Percentiles rank a stretch among this genome's conserved stretches.
Conservation (phyloP, 2,888 invertebrate species). For the Bursaphelenchus okinawaensis region DNA sequence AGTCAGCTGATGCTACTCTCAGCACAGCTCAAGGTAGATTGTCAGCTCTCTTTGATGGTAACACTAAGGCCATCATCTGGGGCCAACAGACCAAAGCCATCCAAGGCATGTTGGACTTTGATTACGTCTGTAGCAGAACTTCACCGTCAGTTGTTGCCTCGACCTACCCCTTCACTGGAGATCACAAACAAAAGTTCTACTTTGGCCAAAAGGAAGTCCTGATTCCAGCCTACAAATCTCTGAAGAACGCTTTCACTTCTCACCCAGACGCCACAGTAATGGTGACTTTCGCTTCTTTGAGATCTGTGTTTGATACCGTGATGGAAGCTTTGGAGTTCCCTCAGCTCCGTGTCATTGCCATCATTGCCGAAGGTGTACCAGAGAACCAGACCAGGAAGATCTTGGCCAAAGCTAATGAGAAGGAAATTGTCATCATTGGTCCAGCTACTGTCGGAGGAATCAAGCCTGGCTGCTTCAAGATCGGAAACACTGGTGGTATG, state of each 20-base stretch:
- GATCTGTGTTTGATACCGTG: slow-evolving; percentile 94
- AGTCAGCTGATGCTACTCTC: slow-evolving; percentile 3
- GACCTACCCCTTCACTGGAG: slow-evolving; percentile 89
- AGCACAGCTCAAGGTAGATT: slow-evolving; percentile 14
- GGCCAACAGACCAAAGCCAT: slow-evolving; percentile 75
- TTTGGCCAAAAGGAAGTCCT: slow-evolving; percentile 84
- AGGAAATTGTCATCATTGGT: slow-evolving; percentile 80
- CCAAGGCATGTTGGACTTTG: slow-evolving; percentile 83
- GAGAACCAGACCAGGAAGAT: slow-evolving; percentile 95
- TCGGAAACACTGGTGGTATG: slow-evolving; percentile 95
- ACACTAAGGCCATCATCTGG: slow-evolving; percentile 78
- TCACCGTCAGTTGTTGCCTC: slow-evolving; percentile 85
- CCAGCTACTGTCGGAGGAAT: slow-evolving; percentile 75
- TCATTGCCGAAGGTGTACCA: slow-evolving; percentile 98
- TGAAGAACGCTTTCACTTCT: slow-evolving; percentile 90
- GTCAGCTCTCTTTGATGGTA: slow-evolving; percentile 43
- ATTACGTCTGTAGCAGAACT: slow-evolving; percentile 80
- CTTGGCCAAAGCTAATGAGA: slow-evolving; percentile 64
- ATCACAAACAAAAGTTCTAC: slow-evolving; percentile 98
- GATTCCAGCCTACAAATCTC: slow-evolving; percentile 80
- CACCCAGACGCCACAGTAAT: slow-evolving; percentile 90
- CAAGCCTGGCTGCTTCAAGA: slow-evolving; percentile 94
- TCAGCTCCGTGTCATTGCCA: slow-evolving; percentile 75
- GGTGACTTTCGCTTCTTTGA: slow-evolving; percentile 89
- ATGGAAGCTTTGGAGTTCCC: slow-evolving; percentile 87